Conservation (phyloP, 2,797 vertebrate genomes). For the Chloroceryle inda region DNA sequence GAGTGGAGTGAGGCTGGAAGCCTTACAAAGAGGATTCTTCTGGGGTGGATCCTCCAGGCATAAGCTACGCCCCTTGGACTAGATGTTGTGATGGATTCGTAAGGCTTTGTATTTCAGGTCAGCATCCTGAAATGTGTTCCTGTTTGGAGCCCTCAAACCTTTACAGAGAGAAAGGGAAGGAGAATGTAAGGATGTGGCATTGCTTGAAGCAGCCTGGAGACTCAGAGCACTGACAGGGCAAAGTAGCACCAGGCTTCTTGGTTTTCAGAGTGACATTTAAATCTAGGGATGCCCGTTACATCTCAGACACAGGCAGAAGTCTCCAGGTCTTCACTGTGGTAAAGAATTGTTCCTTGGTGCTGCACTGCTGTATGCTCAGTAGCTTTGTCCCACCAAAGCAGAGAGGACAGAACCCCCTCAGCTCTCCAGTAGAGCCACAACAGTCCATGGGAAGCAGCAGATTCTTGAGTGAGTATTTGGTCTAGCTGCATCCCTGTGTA, state of each 20-base stretch:
- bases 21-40: not conserved
- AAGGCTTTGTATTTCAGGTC: not conserved
- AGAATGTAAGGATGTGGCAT: not conserved
- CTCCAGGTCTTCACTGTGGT: not conserved
- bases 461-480: not conserved
- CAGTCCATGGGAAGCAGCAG: not conserved
- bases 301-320: not conserved
- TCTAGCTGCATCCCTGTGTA: not conserved
- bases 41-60: not conserved
- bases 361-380: not conserved
- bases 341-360: not conserved
- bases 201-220: not conserved
- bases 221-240: not conserved
- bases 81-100: not conserved
- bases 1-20: not conserved
- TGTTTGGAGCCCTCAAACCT: not conserved
- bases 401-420: not conserved
- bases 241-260: not conserved
- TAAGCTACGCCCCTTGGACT: not conserved
- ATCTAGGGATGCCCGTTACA: not conserved
- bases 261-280: not conserved
- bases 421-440: not conserved
- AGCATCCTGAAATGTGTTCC: not conserved
- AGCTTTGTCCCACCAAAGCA: not conserved
- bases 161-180: not conserved